Percentiles rank a stretch among this genome's conserved stretches.
Conservation (phyloP, 2,113 vertebrate species). For the Silurus asotus region DNA sequence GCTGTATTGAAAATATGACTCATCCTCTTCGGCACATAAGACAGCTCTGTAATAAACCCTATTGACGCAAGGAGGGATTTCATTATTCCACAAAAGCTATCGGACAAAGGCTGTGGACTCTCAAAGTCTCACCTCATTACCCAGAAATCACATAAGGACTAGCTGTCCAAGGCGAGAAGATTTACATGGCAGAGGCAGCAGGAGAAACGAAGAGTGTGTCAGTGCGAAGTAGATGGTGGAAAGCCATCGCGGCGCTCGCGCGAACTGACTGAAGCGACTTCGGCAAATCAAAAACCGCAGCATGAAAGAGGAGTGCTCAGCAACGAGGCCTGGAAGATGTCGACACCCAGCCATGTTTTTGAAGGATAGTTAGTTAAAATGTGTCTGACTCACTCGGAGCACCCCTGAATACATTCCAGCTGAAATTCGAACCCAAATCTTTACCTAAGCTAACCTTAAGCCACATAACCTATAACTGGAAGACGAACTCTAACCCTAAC, state of each 20-base stretch:
- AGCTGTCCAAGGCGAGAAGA: conserved; percentile 2
- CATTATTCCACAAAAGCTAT: conserved; percentile 33
- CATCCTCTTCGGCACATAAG: background rate
- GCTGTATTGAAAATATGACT: conserved; percentile 20
- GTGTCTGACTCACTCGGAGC: background rate
- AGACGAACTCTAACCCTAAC: no score
- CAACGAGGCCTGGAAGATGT: background rate
- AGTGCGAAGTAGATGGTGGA: background rate
- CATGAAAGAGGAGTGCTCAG: background rate
- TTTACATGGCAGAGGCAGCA: conserved; percentile 5
- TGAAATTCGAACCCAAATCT: no score
- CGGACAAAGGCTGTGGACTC: conserved; percentile 26
- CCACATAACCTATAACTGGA: no score
- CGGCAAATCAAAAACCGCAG: background rate
- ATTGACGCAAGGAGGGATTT: conserved; percentile 28
- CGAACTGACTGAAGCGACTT: background rate
- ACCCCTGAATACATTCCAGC: no score
- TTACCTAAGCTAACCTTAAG: no score
- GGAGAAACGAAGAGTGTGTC: background rate
- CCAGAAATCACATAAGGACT: conserved; percentile 25
- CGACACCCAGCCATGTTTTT: background rate
- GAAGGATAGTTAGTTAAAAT: background rate
- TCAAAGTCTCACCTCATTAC: conserved; percentile 36
- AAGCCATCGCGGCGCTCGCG: background rate
- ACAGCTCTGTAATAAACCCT: conserved; percentile 36